A percentile compares a stretch with the other conserved stretches of the same genome.
phyloP scores from a whole-genome alignment of 2,797 vertebrate genomes.

The Myripristis murdjan region DNA sequence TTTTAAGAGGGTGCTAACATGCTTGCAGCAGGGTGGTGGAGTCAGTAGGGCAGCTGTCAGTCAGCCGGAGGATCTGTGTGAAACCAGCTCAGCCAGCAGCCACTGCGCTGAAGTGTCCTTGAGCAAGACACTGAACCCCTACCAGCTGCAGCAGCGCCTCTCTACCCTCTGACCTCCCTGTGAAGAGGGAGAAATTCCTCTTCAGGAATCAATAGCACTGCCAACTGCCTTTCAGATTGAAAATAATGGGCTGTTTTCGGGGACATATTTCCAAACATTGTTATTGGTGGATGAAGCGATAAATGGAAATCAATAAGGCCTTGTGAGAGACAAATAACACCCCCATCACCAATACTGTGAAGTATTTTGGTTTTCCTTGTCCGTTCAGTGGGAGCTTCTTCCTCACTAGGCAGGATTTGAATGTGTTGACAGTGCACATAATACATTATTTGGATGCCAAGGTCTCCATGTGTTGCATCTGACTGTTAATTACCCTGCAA shows the following conservation, averaged over 20 bases:
- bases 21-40: neutral
- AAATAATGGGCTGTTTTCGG: neutral
- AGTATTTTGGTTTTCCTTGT: neutral
- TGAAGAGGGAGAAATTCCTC: no score
- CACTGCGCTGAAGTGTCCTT: neutral
- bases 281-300: no score
- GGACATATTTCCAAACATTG: no score
- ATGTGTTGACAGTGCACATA: constrained; percentile 31
- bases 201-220: no score
- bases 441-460: constrained; percentile 30
- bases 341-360: no score
- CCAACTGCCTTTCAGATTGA: neutral
- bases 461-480: constrained; percentile 25
- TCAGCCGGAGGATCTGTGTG: neutral
- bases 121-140: constrained; percentile 4
- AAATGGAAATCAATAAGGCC: no score
- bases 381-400: constrained; percentile 19
- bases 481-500: constrained; percentile 26
- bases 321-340: no score
- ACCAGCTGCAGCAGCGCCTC: constrained; percentile 4
- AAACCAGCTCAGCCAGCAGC: no score
- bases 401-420: neutral
- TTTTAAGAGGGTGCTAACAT: constrained; percentile 27
- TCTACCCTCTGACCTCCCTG: constrained; percentile 2
- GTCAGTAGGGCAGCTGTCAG: neutral